Evolutionary conservation across 2,888 invertebrate species (phyloP).

Genomic region (Chelonus formosanus): DNA sequence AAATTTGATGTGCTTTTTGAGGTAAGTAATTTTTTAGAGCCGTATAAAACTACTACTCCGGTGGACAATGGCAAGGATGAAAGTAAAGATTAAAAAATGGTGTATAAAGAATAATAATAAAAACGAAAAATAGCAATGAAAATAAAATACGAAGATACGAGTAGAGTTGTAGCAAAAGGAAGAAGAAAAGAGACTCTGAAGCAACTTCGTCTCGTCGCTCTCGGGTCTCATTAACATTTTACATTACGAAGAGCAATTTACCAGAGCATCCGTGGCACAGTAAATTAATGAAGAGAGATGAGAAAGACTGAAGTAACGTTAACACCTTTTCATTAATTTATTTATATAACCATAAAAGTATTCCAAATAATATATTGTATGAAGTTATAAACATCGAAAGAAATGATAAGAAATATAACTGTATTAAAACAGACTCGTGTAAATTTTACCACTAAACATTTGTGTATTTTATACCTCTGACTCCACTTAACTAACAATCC

Average conservation of each 20-base stretch:
- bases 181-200: slow-evolving; percentile 14
- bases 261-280: slow-evolving; percentile 31
- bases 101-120: slow-evolving; percentile 6
- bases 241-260: slow-evolving; percentile 43
- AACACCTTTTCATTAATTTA: slow-evolving; percentile 39
- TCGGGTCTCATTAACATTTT: slow-evolving; percentile 44
- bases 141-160: slow-evolving; percentile 24
- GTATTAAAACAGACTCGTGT: background rate
- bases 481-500: slow-evolving; percentile 11
- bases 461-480: background rate
- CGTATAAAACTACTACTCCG: too few species aligned
- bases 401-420: background rate
- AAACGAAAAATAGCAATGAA: slow-evolving; percentile 22
- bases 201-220: slow-evolving; percentile 31
- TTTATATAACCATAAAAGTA: slow-evolving; percentile 33
- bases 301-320: slow-evolving; percentile 38
- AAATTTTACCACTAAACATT: slow-evolving; percentile 16
- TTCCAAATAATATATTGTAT: slow-evolving; percentile 21
- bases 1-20: too few species aligned
- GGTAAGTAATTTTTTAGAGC: too few species aligned
- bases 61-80: background rate
- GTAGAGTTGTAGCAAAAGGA: slow-evolving; percentile 4
- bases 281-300: slow-evolving; percentile 48
- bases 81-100: slow-evolving; percentile 17
- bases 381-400: slow-evolving; percentile 12